phyloP scores from a whole-genome alignment of 2,888 invertebrate species.

The Slavum lentiscoides region DNA sequence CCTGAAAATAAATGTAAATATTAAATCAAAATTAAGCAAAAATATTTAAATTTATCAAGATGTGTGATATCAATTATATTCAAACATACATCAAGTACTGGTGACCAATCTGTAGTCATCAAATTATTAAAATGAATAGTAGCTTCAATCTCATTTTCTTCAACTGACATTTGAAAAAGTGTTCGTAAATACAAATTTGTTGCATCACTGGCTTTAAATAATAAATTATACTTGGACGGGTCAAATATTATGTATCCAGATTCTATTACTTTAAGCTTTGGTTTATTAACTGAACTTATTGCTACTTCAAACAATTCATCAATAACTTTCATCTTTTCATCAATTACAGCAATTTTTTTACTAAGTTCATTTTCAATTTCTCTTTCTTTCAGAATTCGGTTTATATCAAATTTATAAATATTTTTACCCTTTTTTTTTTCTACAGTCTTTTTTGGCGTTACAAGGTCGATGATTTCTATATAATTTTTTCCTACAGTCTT shows the following conservation, averaged over 20 bases:
- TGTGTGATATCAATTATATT: neutral
- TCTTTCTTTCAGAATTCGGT: conserved; percentile 18
- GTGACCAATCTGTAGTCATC: neutral
- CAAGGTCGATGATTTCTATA: no score
- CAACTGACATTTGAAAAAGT: neutral
- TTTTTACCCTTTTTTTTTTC: neutral
- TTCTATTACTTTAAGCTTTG: neutral
- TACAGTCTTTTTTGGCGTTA: no score
- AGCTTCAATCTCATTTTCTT: neutral
- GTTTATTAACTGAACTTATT: neutral
- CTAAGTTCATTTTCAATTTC: neutral
- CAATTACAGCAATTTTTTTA: conserved; percentile 13
- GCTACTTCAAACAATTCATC: conserved; percentile 18
- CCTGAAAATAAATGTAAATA: conserved; percentile 9
- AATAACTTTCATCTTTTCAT: no score
- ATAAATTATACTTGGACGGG: neutral
- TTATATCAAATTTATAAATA: conserved; percentile 21
- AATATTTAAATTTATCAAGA: neutral
- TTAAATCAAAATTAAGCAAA: no score
- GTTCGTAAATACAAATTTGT: neutral
- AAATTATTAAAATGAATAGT: neutral
- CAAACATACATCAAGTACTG: conserved; percentile 15
- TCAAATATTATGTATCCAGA: neutral
- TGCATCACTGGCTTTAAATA: neutral
- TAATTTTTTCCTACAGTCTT: no score